phyloP scores from a whole-genome alignment of 2,888 invertebrate genomes.

The Sinhomidia bicolor region DNA sequence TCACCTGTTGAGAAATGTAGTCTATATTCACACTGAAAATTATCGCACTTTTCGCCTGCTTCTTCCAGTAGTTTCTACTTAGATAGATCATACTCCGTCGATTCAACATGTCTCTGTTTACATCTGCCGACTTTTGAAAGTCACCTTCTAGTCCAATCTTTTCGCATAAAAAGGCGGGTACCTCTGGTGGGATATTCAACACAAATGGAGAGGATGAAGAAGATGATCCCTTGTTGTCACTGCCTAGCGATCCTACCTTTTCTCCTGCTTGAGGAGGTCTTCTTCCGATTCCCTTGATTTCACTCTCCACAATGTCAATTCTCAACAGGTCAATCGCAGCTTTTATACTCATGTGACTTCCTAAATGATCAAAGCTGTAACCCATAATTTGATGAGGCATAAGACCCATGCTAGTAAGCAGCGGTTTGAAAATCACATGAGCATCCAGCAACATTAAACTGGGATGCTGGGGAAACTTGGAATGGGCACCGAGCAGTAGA shows the following conservation, averaged over 20 bases:
- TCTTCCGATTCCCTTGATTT: slow-evolving; percentile 82
- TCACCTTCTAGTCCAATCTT: slow-evolving; percentile 94
- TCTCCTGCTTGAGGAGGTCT: slow-evolving; percentile 67
- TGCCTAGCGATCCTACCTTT: neutral
- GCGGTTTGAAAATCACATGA: slow-evolving; percentile 95
- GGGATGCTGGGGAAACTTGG: slow-evolving; percentile 80
- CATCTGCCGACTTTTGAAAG: slow-evolving; percentile 84
- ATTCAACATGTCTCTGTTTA: slow-evolving; percentile 85
- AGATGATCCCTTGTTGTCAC: neutral
- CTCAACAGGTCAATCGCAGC: slow-evolving; percentile 93
- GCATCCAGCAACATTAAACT: slow-evolving; percentile 88
- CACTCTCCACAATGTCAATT: slow-evolving; percentile 97
- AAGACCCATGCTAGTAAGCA: slow-evolving; percentile 93
- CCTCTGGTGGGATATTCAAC: slow-evolving; percentile 87
- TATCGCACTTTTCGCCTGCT: slow-evolving; percentile 94
- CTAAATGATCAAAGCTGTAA: slow-evolving; percentile 91
- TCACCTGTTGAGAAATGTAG: slow-evolving; percentile 94
- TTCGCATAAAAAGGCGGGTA: slow-evolving; percentile 96
- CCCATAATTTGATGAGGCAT: slow-evolving; percentile 91
- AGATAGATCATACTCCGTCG: slow-evolving; percentile 90
- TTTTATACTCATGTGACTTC: slow-evolving; percentile 91
- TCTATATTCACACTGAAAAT: slow-evolving; percentile 94
- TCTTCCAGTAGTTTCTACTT: slow-evolving; percentile 92
- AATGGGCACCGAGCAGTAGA: slow-evolving; percentile 78
- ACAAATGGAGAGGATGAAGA: slow-evolving; percentile 81